Evolutionary conservation across 2,888 invertebrate species (phyloP).

Genomic region (Scotopteryx bipunctaria): DNA sequence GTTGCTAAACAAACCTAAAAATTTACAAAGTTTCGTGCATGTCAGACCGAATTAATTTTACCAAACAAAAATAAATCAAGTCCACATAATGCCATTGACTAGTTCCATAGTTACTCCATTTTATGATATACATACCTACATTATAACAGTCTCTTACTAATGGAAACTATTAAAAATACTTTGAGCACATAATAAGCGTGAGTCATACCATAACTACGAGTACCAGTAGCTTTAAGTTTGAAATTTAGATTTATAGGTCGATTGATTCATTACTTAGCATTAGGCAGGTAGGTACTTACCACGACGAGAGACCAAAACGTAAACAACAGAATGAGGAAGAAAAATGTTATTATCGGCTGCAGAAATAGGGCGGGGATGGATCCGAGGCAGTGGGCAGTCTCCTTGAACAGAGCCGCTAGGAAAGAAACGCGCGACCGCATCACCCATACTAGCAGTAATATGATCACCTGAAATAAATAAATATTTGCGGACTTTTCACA

Average conservation of each 20-base stretch:
- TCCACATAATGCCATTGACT: no score
- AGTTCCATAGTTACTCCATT: no score
- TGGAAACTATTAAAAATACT: no score
- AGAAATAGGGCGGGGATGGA: constrained; percentile 93
- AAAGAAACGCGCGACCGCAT: constrained; percentile 92
- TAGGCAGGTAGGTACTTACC: constrained; percentile 76
- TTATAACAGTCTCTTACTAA: no score
- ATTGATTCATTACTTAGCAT: background rate
- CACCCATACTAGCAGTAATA: constrained; percentile 88
- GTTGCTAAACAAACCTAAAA: constrained; percentile 89
- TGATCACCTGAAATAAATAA: constrained; percentile 85
- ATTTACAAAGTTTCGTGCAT: no score
- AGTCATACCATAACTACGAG: no score
- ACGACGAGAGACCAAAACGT: constrained; percentile 94
- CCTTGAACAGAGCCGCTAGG: constrained; percentile 92
- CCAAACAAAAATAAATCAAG: background rate
- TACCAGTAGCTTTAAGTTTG: no score
- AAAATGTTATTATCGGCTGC: constrained; percentile 92
- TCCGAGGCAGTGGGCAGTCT: constrained; percentile 94
- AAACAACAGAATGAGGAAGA: constrained; percentile 90
- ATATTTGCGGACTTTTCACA: no score
- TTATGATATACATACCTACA: no score
- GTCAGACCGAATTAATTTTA: background rate
- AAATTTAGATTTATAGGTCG: no score
- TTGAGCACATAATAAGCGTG: no score